Evolutionary conservation across 2,888 invertebrate genomes (phyloP), one percentile per base, ranked within the genome.

Genomic region (Synanthedon andrenaeformis): DNA sequence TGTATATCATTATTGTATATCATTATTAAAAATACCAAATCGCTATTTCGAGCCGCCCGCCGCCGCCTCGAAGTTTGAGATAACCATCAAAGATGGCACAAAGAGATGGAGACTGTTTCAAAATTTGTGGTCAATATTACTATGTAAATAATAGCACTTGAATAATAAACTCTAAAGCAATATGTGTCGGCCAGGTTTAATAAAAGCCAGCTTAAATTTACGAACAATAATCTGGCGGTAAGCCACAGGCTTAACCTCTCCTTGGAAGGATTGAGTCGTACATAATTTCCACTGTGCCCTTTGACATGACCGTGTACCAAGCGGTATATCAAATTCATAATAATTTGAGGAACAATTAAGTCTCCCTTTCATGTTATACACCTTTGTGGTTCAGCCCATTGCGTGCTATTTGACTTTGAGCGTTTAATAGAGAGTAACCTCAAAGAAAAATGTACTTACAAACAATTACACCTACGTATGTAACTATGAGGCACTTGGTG

Each of bases 371-470:
- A 81, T 77, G 67, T 75, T 60, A 58, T 77, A 77, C 80, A 80
- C 82, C 82, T 85, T 85, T 85, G 82, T 76, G 76, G 78, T 35
- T 65, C 63, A 65, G 70, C 61, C 76, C 77, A 82, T 78, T 79
- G 80, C 84, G 76, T 77, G 74, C 82, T 80, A 87, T 87, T 87
- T 82, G 71, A 76, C 81, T 81, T 81, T 72, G 75, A 86, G 82
- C 74, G 70, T 76, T 72, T 87, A 86, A 85, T 86, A 86, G 84
- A 81, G 82, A 85, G 82, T 87, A 82, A 87, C 85, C 83, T 87
- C 87, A 87, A 87, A 87, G 87, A 86, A 87, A 86, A 86, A 86
- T 87, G 82, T 83, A 81, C 86, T 86, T 79, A 76, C 76, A 74
- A 81, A 86, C 84, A 85, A 85, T 87, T 86, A 87, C 82, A 80